Conservation (phyloP, 2,113 vertebrate species). For the Trogon surrucura region DNA sequence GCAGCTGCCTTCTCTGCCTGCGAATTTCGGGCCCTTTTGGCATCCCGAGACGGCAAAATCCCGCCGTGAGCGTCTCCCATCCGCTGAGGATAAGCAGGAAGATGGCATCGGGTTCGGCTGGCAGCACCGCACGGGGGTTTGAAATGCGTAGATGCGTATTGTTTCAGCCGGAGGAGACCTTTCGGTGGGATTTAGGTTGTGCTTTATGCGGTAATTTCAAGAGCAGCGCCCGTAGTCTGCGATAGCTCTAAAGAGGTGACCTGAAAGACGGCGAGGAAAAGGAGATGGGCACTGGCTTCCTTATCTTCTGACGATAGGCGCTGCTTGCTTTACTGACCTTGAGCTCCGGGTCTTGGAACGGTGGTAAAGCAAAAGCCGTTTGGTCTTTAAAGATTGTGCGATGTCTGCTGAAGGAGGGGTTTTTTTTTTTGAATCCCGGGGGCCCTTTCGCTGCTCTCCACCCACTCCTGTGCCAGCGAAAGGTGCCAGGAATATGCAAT, state of each 20-base stretch:
- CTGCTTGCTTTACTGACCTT: neutral
- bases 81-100: neutral
- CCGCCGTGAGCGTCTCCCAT: fast-evolving
- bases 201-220: neutral
- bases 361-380: neutral
- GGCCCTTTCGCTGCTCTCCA: neutral
- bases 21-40: neutral
- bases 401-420: neutral
- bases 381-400: neutral
- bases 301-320: neutral
- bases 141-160: neutral
- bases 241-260: neutral
- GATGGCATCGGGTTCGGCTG: neutral
- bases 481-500: constrained; percentile 39
- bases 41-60: fast-evolving
- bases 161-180: neutral
- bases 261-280: neutral
- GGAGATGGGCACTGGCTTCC: neutral
- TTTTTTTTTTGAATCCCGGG: neutral
- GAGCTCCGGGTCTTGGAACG: neutral
- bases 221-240: neutral
- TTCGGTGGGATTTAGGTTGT: neutral
- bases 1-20: neutral
- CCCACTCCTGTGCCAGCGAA: neutral
- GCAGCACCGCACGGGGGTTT: neutral